Base-by-base conservation (phyloP, 2,113 vertebrate species). In the Gallinago paraguaiae region DNA sequence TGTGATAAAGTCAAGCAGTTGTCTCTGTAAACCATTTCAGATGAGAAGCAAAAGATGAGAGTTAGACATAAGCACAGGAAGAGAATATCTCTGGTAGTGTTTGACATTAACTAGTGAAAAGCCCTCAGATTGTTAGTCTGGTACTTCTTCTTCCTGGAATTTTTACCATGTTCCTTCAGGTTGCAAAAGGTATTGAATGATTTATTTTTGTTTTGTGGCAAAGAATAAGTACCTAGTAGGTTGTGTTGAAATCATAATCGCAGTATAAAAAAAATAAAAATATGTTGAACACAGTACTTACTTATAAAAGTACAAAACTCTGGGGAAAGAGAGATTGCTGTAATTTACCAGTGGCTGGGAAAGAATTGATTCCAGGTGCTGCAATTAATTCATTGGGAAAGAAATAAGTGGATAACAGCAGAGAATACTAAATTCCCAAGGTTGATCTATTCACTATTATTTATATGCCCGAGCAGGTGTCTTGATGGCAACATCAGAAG, bases 21-120 rank as follows among this genome's bases (percentile, higher is more conserved):
- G 30, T 68, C 45, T 97, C 84, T 71, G 33, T 13, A 78, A 78
- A 94, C 72, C 68, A 94, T 92, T 96, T 96, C 68, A 95, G 54
- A 86, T 10, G 37, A 39, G 37, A 39, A 91, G 82, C 2, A 86
- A 86, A 43, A 85, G 68, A 63, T 14, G 35, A 23, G 41, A 90
- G 63, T 82, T 88, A 88, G 43, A 45, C 7, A 17, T 70, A 84
- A 95, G 30, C 15, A 75, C 17, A 69, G 48, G 68, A 80, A 84
- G 19, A 65, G 17, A 81, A 67, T 65, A 88, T 88, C 67, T 46
- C 31, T 22, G 10, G 17, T 67, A 60, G 23, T 4, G 39, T 95
- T 93, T 94, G 80, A 93, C 79, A 37, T 82, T 70, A 95, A 93
- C 60, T 69, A 85, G 50, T 11, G 59, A 31, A 83, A 45, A 86